Evolutionary conservation across 2,113 vertebrate genomes (phyloP), one percentile per base, ranked within the genome.

Genomic region (Tetraodon nigroviridis): DNA sequence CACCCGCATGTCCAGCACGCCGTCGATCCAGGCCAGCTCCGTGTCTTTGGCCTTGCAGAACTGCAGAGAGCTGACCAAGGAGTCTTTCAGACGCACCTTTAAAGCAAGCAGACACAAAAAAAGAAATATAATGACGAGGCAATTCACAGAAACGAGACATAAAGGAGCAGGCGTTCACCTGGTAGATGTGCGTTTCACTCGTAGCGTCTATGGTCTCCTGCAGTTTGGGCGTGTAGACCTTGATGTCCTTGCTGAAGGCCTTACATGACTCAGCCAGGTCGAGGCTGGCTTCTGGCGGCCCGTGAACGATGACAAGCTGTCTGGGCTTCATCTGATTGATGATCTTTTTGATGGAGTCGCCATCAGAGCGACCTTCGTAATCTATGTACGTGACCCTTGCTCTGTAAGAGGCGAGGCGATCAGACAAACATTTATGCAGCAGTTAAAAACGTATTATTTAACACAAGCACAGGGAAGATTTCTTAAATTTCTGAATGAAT

Each of bases 321-420:
- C 97, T 89, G 17, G 97, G 97, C 59, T 96, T 98, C 97, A 99
- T 99, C 84, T 99, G 97, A 84, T 98, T 98, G 69, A 99, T 99
- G 42, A 99, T 98, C 89, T 99, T 99, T 80, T 99, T 99, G 84
- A 99, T 98, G 68, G 96, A 99, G 80, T 99, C 97, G 0, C 97
- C 97, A 19, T 99, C 97, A 8, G 97, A 99, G 47, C 97, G 95
- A 41, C 97, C 97, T 88, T 99, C 97, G 6, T 99, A 99, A 86
- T 99, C 97, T 63, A 99, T 99, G 68, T 99, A 99, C 0, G 93
- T 93, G 62, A 99, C 88, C 65, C 95, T 92, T 41, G 96, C 94
- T 89, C 97, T 99, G 82, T 27, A 64, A 14, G 79, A 70, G 40
- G 59, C 6, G n/a, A 13, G 1, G 12, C 21, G 37, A 32, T 8